Evolutionary conservation across 2,113 vertebrate genomes (phyloP), one percentile per base, ranked within the genome.

Genomic region (Labeo rohita): DNA sequence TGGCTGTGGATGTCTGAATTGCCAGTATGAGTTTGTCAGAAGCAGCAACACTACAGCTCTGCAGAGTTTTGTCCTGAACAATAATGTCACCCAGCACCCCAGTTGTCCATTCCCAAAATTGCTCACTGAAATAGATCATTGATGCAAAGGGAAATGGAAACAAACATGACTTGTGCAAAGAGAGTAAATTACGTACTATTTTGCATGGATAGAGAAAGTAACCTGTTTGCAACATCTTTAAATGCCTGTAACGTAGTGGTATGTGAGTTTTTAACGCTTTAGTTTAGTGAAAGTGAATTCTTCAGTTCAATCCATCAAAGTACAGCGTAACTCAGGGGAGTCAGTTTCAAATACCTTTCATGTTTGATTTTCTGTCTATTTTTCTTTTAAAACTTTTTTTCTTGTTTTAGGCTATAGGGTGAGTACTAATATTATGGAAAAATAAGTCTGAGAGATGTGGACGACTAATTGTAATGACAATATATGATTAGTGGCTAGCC

Each of bases 21-120:
- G 81, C 28, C 80, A 70, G 63, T 34, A 21, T 21, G 80, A 82
- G 63, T 68, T 82, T 50, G 45, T 82, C 47, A 8, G 8, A 68
- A n/a, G 3, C 78, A 80, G 78, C 39, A 47, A 43, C 39, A 63
- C 80, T 50, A 3, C 63, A 68, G 45, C 45, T 52, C 43, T 65
- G 16, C 23, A n/a, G 18, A 11, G 66, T 73, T 73, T 28, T 83
- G 66, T 73, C 66, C 66, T 56, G 16, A 18, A 73, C 81, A 83
- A 73, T 83, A 83, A 28, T 83, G 45, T 72, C 47, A 34, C n/a
- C 10, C 15, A 56, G 34, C 66, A 39, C 49, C 28, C 65, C 47
- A 28, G 23, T 54, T 83, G 66, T 83, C 68, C 28, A 82, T 49
- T 65, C 12, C 4, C 36, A 80, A 80, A 80, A 45, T 47, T 9